These are phyloP conservation scores for Cataglyphis rosenhaueri DNA, from an alignment of 2,888 invertebrate genomes.

Conservation along the genomic window DNA sequence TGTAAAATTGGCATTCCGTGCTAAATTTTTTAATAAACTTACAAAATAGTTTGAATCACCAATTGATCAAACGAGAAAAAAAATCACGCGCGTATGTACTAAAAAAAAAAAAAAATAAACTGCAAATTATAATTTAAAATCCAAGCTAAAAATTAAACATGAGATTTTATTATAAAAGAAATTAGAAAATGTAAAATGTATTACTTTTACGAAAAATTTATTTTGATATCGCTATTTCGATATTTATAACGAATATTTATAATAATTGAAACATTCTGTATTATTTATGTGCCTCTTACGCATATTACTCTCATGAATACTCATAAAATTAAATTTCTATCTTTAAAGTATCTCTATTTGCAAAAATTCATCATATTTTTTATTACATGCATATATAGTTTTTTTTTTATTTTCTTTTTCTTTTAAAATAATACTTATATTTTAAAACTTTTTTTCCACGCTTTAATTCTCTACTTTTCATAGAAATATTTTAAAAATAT, in stretches of 20 bases:
- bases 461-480: not conserved
- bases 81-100: not conserved
- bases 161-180: not conserved
- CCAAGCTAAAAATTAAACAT: not conserved
- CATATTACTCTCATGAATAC: not conserved
- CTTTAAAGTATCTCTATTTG: not conserved
- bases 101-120: not conserved
- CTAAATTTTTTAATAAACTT: not conserved
- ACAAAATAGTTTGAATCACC: not conserved
- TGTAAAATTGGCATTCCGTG: not conserved
- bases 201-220: not conserved
- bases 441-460: not conserved
- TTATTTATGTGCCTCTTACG: not conserved
- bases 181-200: not conserved
- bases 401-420: not conserved
- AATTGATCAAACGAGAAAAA: too few relatives aligned
- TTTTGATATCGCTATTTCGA: not conserved
- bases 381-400: not conserved
- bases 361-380: not conserved
- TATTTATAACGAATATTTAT: not conserved
- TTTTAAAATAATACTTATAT: not conserved
- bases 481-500: conserved; percentile 5
- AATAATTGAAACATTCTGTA: not conserved
- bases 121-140: not conserved
- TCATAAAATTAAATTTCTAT: not conserved